A percentile compares a stretch with the other conserved stretches of the same genome.
Conservation (phyloP, 2,797 vertebrate genomes). For the Trichosurus vulpecula region DNA sequence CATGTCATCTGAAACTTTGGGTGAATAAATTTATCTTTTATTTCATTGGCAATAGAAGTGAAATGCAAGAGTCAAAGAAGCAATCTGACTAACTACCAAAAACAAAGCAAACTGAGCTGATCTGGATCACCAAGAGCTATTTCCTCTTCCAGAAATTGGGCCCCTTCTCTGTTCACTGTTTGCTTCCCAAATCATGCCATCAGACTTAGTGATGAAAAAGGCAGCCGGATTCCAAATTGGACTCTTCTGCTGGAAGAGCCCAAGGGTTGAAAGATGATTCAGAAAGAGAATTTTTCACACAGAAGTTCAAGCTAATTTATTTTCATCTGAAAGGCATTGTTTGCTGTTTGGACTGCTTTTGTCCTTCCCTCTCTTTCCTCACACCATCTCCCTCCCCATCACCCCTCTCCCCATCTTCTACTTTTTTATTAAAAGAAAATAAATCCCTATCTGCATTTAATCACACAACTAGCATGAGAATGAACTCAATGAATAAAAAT, state of each 20-base stretch:
- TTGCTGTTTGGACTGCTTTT: constrained; percentile 81
- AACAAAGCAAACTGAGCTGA: constrained; percentile 59
- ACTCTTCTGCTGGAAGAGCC: constrained; percentile 64
- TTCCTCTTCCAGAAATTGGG: constrained; percentile 35
- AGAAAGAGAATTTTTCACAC: constrained; percentile 70
- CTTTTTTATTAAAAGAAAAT: constrained; percentile 84
- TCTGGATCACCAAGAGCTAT: constrained; percentile 46
- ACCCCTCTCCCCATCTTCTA: constrained; percentile 61
- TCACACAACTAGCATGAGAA: constrained; percentile 84
- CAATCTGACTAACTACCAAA: constrained; percentile 76
- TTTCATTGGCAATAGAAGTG: constrained; percentile 77
- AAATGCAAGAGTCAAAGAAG: constrained; percentile 78
- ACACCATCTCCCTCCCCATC: constrained; percentile 13
- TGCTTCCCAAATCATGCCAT: constrained; percentile 55
- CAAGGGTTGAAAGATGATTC: constrained; percentile 78
- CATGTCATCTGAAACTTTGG: constrained; percentile 51
- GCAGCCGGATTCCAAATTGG: constrained; percentile 67
- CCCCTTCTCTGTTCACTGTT: constrained; percentile 32
- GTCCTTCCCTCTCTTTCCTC: constrained; percentile 8
- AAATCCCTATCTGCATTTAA: constrained; percentile 85
- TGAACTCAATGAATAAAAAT: constrained; percentile 86
- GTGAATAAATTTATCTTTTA: constrained; percentile 56
- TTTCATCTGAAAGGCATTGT: constrained; percentile 70
- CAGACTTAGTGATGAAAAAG: constrained; percentile 68
- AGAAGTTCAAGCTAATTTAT: constrained; percentile 80